phyloP scores from a whole-genome alignment of 2,113 vertebrate species.

The Colinus virginianus region DNA sequence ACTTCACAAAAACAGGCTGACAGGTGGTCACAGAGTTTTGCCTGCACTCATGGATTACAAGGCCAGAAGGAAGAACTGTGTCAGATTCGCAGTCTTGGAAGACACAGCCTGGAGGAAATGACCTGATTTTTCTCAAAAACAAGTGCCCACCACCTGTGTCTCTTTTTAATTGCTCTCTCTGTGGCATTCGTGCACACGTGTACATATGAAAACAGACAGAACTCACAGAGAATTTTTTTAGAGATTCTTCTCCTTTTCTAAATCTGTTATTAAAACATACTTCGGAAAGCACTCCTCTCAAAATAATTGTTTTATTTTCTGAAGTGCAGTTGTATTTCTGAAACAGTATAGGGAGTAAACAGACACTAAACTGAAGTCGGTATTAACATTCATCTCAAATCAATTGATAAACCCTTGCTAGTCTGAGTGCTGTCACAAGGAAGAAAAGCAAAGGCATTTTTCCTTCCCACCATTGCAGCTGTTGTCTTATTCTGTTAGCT shows the following conservation, averaged over 20 bases:
- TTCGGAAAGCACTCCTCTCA: background rate
- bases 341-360: background rate
- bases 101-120: background rate
- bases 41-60: background rate
- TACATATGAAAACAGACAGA: background rate
- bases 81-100: background rate
- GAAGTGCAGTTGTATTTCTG: background rate
- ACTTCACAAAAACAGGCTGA: constrained; percentile 44
- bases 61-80: constrained; percentile 21
- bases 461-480: constrained; percentile 51
- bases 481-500: constrained; percentile 65
- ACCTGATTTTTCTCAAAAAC: background rate
- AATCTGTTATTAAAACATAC: background rate
- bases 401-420: constrained; percentile 47
- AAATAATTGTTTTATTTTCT: background rate
- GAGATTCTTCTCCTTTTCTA: background rate
- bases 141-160: background rate
- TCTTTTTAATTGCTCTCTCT: background rate
- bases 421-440: constrained; percentile 51
- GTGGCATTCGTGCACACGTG: accelerated
- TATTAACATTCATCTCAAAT: constrained; percentile 12
- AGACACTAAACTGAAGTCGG: background rate
- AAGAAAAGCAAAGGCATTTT: constrained; percentile 54
- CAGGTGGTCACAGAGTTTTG: constrained; percentile 43
- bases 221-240: background rate